A percentile compares a stretch with the other conserved stretches of the same genome.
Conservation (phyloP, 2,113 vertebrate species). For the Ptilonorhynchus violaceus region DNA sequence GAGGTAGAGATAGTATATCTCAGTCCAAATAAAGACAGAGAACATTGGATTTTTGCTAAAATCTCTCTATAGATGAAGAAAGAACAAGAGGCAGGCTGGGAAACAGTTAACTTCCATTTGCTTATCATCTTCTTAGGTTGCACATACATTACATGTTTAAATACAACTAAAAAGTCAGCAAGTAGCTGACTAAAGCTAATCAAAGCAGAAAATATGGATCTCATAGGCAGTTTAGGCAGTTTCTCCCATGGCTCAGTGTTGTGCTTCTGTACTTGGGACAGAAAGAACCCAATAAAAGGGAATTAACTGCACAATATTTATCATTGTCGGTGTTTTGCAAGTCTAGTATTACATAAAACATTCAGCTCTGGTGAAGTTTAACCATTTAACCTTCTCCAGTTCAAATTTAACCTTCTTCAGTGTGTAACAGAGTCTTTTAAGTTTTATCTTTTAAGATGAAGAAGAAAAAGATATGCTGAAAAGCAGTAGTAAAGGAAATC, state of each 20-base stretch:
- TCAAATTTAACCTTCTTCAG: not conserved
- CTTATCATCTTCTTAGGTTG: not conserved
- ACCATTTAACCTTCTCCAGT: not conserved
- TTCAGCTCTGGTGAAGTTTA: not conserved
- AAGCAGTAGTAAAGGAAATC: not conserved
- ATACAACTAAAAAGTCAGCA: not conserved
- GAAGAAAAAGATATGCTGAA: not conserved
- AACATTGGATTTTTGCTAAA: not conserved
- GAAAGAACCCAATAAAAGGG: not conserved
- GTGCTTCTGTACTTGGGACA: not conserved
- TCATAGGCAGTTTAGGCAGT: not conserved
- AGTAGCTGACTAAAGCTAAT: not conserved
- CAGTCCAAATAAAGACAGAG: not conserved
- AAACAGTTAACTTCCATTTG: not conserved
- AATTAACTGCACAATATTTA: not conserved
- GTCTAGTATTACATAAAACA: not conserved
- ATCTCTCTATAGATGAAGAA: not conserved
- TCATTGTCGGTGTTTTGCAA: not conserved
- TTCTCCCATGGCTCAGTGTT: not conserved
- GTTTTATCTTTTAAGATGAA: not conserved
- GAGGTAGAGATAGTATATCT: not conserved
- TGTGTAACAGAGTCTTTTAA: not conserved
- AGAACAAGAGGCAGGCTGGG: not conserved
- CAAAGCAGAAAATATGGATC: not conserved
- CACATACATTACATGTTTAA: fast-evolving